phyloP scores from a whole-genome alignment of 2,113 vertebrate species.

The Phodopus roborovskii region DNA sequence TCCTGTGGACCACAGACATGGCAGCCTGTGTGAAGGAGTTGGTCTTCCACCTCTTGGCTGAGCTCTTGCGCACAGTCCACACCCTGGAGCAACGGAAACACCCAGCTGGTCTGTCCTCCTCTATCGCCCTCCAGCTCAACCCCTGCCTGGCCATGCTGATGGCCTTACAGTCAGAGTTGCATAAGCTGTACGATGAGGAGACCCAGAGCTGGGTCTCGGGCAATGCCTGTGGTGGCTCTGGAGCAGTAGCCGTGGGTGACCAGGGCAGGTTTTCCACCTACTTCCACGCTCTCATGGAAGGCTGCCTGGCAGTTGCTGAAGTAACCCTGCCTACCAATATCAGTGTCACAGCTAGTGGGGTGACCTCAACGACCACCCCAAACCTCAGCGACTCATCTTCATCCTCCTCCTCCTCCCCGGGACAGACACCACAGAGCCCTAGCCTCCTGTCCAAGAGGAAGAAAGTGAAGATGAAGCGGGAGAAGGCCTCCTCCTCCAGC shows the following conservation, averaged over 20 bases:
- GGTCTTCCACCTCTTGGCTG: constrained; percentile 94
- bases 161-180: constrained; percentile 96
- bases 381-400: constrained; percentile 98
- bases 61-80: constrained; percentile 95
- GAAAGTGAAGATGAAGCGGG: constrained; percentile 98
- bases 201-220: constrained; percentile 94
- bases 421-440: constrained; percentile 97
- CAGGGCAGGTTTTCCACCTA: constrained; percentile 97
- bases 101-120: constrained; percentile 92
- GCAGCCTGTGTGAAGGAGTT: constrained; percentile 96
- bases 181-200: constrained; percentile 96
- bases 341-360: constrained; percentile 89
- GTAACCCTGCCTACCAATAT: constrained; percentile 96
- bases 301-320: constrained; percentile 96
- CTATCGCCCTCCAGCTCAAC: constrained; percentile 96
- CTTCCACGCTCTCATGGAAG: constrained; percentile 97
- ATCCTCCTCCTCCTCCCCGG: constrained; percentile 96
- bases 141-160: constrained; percentile 97
- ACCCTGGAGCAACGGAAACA: constrained; percentile 93
- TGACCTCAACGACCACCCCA: constrained; percentile 92
- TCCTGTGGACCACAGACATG: constrained; percentile 97
- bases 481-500: constrained; percentile 91
- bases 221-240: constrained; percentile 85
- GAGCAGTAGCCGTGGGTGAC: constrained; percentile 85
- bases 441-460: constrained; percentile 97